These are phyloP conservation scores for Phasianus colchicus DNA, from an alignment of 2,113 vertebrate genomes.

Conservation along the genomic window DNA sequence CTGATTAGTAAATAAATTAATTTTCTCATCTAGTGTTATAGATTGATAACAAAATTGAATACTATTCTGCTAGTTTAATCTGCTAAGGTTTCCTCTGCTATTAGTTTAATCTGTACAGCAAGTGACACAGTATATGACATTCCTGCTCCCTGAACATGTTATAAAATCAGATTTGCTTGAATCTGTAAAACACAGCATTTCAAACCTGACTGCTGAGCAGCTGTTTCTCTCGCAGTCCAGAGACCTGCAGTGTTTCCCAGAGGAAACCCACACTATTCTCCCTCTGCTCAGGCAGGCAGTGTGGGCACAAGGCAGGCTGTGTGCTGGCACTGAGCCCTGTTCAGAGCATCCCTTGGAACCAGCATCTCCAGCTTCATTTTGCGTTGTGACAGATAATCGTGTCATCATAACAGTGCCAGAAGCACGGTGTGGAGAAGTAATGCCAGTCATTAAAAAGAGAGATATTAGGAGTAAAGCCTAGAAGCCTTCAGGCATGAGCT, in stretches of 20 bases:
- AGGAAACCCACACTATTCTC: neutral
- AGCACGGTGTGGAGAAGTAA: neutral
- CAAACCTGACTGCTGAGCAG: neutral
- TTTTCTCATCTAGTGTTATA: neutral
- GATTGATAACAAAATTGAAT: neutral
- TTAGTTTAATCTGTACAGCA: neutral
- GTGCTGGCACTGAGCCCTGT: neutral
- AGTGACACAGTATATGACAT: neutral
- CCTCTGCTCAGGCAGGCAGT: neutral
- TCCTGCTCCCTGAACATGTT: neutral
- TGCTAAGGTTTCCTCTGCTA: neutral
- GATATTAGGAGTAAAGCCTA: neutral
- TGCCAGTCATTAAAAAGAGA: neutral
- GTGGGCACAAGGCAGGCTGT: rapidly evolving
- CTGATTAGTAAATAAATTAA: neutral
- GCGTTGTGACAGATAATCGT: neutral
- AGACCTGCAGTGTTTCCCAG: neutral
- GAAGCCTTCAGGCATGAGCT: neutral
- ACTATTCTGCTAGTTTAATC: neutral
- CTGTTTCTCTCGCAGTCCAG: neutral
- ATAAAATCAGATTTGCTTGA: neutral
- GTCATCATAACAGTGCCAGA: neutral
- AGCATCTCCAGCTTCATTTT: neutral
- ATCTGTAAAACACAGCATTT: neutral
- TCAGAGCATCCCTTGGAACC: rapidly evolving